Percentiles rank a stretch among this genome's conserved stretches.
These are phyloP conservation scores for Centropyge bicolor DNA, from an alignment of 2,797 vertebrate genomes.

Conservation along the genomic window DNA sequence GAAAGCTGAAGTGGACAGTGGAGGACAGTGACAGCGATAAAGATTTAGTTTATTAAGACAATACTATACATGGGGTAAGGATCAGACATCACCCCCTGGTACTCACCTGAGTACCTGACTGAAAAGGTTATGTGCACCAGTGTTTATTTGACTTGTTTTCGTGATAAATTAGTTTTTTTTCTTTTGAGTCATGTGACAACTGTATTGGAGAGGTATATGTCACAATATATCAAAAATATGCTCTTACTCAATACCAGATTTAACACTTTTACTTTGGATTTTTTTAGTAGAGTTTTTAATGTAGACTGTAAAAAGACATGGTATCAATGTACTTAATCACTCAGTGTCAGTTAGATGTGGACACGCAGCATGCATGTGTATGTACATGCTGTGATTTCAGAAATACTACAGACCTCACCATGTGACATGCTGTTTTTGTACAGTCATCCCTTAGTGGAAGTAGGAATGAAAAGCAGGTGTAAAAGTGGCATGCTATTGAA, in stretches of 20 bases:
- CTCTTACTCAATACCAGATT: background rate
- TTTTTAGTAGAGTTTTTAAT: background rate
- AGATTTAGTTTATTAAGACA: no score
- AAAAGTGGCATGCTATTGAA: slow-evolving; percentile 20
- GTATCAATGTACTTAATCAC: background rate
- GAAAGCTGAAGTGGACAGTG: no score
- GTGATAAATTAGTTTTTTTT: background rate
- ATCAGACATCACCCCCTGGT: no score
- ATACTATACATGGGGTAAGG: no score
- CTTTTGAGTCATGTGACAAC: background rate
- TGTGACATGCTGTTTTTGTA: background rate
- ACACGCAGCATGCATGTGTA: background rate
- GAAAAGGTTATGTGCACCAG: no score
- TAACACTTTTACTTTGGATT: background rate
- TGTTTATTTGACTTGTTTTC: background rate
- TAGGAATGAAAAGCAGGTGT: slow-evolving; percentile 65
- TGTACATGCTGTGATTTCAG: background rate
- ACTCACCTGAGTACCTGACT: no score
- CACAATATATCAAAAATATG: background rate
- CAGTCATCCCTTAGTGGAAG: slow-evolving; percentile 17
- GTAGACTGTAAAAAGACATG: background rate
- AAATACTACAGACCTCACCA: slow-evolving; percentile 8
- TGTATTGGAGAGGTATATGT: background rate
- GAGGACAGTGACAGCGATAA: no score
- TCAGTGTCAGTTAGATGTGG: background rate